A percentile compares a stretch with the other conserved stretches of the same genome.
These are phyloP conservation scores for Brachirus orientalis DNA, from an alignment of 2,113 vertebrate genomes.

Conservation along the genomic window DNA sequence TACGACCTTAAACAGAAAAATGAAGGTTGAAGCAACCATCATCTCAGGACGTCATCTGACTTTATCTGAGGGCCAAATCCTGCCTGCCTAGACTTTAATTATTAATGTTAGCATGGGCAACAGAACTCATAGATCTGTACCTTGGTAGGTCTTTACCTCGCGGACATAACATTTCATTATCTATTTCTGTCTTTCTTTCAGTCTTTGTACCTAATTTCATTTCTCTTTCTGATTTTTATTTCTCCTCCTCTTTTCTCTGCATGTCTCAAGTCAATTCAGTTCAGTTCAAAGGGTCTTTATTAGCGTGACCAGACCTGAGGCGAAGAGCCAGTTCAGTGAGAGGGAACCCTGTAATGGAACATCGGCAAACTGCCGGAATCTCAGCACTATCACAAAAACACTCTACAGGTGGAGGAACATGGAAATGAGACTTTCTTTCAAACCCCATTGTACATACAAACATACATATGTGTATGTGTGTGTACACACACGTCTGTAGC, in stretches of 20 bases:
- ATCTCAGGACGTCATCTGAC: slow-evolving; percentile 37
- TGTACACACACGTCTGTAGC: slow-evolving; percentile 4
- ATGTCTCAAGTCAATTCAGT: slow-evolving; percentile 65
- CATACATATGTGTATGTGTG: not conserved
- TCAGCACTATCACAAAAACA: slow-evolving; percentile 55
- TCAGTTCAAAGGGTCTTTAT: slow-evolving; percentile 77
- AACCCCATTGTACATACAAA: not conserved
- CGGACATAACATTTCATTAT: slow-evolving; percentile 68
- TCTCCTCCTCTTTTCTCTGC: slow-evolving; percentile 51
- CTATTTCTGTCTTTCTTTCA: slow-evolving; percentile 36
- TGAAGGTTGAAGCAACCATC: slow-evolving; percentile 56
- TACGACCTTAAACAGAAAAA: slow-evolving; percentile 54
- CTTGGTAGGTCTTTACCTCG: slow-evolving; percentile 49
- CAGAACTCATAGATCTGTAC: slow-evolving; percentile 25
- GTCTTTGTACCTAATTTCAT: slow-evolving; percentile 64
- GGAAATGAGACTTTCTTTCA: slow-evolving; percentile 7
- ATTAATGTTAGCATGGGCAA: slow-evolving; percentile 42
- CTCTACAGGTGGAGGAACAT: slow-evolving; percentile 50
- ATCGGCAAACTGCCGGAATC: slow-evolving; percentile 59
- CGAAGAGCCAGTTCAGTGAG: slow-evolving; percentile 51
- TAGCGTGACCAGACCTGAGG: slow-evolving; percentile 73
- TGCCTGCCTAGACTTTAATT: slow-evolving; percentile 44
- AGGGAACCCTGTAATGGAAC: slow-evolving; percentile 62
- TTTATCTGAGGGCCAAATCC: slow-evolving; percentile 24
- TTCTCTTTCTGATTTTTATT: slow-evolving; percentile 42